A percentile compares a stretch with the other conserved stretches of the same genome.
Conservation (phyloP, 1,140 invertebrate species). For the Pomacea maculata region DNA sequence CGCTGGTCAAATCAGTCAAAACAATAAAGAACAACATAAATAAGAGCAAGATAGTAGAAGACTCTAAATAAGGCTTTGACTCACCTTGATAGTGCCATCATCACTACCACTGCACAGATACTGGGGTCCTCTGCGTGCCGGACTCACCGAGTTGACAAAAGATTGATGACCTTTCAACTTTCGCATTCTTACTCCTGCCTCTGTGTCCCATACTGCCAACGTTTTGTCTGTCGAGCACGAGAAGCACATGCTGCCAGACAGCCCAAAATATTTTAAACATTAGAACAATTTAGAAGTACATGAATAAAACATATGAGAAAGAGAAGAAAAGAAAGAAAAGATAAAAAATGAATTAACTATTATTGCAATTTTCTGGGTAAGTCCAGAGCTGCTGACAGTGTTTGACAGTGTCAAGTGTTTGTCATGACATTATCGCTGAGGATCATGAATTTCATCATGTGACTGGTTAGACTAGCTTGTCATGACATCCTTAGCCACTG, state of each 20-base stretch:
- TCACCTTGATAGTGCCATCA: conserved; percentile 88
- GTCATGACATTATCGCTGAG: too few species aligned
- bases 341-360: too few species aligned
- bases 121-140: conserved; percentile 85
- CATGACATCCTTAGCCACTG: too few species aligned
- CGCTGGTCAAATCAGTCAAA: too few species aligned
- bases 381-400: too few species aligned
- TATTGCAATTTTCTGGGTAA: too few species aligned
- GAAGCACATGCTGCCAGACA: conserved; percentile 76
- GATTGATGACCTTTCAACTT: conserved; percentile 91
- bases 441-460: too few species aligned
- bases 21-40: too few species aligned
- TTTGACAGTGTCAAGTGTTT: too few species aligned
- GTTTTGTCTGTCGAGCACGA: conserved; percentile 95
- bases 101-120: conserved; percentile 93
- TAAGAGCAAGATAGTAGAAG: neutral
- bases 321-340: neutral
- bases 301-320: neutral
- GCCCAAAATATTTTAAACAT: neutral
- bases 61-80: neutral
- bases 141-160: conserved; percentile 77
- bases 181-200: conserved; percentile 85
- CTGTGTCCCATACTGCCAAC: conserved; percentile 93
- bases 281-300: neutral
- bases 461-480: too few species aligned